Evolutionary conservation across 2,888 invertebrate genomes (phyloP), one percentile per base, ranked within the genome.

Genomic region (Dioctria rufipes): DNA sequence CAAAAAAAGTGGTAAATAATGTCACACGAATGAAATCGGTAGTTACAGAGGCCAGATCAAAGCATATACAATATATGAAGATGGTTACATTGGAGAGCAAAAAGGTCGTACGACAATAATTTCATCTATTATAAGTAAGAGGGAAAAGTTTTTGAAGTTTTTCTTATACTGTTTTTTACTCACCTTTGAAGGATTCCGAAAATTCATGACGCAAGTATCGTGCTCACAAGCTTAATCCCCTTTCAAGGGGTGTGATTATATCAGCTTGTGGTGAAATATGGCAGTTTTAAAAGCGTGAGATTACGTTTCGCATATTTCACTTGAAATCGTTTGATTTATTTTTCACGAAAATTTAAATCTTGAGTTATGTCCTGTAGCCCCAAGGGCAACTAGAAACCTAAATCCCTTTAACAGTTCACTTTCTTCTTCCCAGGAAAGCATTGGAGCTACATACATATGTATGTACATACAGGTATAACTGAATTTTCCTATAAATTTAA

Each of bases 331-430:
- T 78, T 78, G 78, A 78, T 78, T 78, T 78, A 78, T 78, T 51
- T 54, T 9, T 5, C 43, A 25, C 37, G 54, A 78, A 78, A 80
- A 80, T 80, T 81, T 80, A 81, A 81, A 81, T 81, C 81, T 81
- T 81, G 80, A 81, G 43, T 81, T 81, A 81, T 81, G 79, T 8
- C 71, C 46, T 9, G 11, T 42, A 43, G 49, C 69, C 69, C 9
- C 69, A 6, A 46, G 40, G 39, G 40, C 6, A n/a, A 37, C 40
- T 49, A 43, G 37, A 5, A 37, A 13, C 9, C 67, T 43, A 5
- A 9, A 61, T 61, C 13, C 61, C n/a, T 25, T 13, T 8, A 4
- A 61, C n/a, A 13, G 6, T 25, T 25, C 25, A 25, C 25, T 25
- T 25, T 25, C 25, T 25, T 25, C 25, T 25, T 25, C 25, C 25